A percentile compares a stretch with the other conserved stretches of the same genome.
phyloP scores from a whole-genome alignment of 30 jellyfish, hydroid and myxozoan species.

The Aurelia aurita complex sp. Pacific region DNA sequence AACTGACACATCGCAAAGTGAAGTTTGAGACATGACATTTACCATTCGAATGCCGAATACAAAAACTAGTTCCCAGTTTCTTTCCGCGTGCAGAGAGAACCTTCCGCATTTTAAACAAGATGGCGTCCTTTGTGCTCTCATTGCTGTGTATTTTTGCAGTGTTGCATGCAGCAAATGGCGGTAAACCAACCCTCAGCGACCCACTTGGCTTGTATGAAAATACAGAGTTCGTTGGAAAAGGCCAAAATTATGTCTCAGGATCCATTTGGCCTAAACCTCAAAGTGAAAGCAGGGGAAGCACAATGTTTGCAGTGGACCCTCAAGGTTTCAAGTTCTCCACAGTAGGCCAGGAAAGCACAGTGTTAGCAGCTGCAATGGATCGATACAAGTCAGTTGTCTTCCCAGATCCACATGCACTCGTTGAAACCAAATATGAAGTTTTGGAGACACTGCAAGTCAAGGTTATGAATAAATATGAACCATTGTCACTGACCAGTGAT shows the following conservation, averaged over 20 bases:
- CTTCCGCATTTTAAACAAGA: no score
- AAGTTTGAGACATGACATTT: no score
- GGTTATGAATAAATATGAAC: slow-evolving; percentile 50
- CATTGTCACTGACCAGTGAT: slow-evolving; percentile 66
- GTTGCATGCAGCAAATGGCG: slow-evolving; percentile 17
- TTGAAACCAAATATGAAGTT: slow-evolving; percentile 17
- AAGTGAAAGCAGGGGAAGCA: slow-evolving; percentile 55
- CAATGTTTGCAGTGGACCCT: slow-evolving; percentile 75
- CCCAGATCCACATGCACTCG: slow-evolving; percentile 67
- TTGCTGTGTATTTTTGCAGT: slow-evolving; percentile 19
- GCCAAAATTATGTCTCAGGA: slow-evolving; percentile 84
- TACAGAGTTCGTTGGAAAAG: slow-evolving; percentile 37
- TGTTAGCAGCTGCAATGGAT: slow-evolving; percentile 69
- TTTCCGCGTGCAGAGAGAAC: no score
- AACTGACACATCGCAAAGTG: no score
- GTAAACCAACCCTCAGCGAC: slow-evolving; percentile 85
- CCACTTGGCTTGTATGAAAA: slow-evolving; percentile 76
- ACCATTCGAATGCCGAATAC: no score
- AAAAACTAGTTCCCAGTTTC: no score
- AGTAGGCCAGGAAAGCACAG: slow-evolving; percentile 73
- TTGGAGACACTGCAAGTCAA: slow-evolving; percentile 63
- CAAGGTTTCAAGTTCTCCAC: slow-evolving; percentile 51
- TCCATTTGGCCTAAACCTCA: slow-evolving; percentile 92
- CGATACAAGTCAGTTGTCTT: slow-evolving; percentile 67
- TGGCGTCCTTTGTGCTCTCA: background rate